These are phyloP conservation scores for Seriola aureovittata DNA, from an alignment of 2,113 vertebrate species.

Conservation along the genomic window DNA sequence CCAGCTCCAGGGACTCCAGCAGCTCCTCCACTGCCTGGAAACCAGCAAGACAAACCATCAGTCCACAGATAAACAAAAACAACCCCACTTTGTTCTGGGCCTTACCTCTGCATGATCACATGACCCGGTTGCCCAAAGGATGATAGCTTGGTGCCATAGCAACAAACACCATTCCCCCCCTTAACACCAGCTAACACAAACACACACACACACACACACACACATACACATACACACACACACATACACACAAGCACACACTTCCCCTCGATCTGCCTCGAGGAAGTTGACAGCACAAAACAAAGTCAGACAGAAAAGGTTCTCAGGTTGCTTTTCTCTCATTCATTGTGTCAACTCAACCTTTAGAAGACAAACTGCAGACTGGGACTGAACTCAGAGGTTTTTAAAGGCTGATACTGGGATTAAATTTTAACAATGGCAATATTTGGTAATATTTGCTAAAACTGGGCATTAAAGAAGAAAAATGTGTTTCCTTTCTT, in stretches of 20 bases:
- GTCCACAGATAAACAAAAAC: conserved; percentile 19
- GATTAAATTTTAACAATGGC: background rate
- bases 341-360: background rate
- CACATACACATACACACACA: too few species aligned
- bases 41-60: conserved; percentile 53
- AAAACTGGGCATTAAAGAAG: background rate
- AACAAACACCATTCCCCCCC: conserved; percentile 12
- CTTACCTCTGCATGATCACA: conserved; percentile 16
- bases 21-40: conserved; percentile 95
- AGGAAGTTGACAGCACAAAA: conserved; percentile 27
- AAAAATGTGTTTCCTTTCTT: too few species aligned
- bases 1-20: conserved; percentile 94
- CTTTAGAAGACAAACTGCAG: conserved; percentile 23
- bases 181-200: conserved; percentile 22
- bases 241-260: background rate
- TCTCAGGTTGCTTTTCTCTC: conserved; percentile 9
- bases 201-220: background rate
- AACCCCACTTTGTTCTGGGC: background rate
- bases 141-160: conserved; percentile 23
- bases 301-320: conserved; percentile 14
- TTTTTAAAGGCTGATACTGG: background rate
- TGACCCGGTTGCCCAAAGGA: conserved; percentile 20
- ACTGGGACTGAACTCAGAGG: background rate
- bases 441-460: background rate
- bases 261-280: background rate